Conservation (phyloP, 2,797 vertebrate species). For the Simalia tracyae region DNA sequence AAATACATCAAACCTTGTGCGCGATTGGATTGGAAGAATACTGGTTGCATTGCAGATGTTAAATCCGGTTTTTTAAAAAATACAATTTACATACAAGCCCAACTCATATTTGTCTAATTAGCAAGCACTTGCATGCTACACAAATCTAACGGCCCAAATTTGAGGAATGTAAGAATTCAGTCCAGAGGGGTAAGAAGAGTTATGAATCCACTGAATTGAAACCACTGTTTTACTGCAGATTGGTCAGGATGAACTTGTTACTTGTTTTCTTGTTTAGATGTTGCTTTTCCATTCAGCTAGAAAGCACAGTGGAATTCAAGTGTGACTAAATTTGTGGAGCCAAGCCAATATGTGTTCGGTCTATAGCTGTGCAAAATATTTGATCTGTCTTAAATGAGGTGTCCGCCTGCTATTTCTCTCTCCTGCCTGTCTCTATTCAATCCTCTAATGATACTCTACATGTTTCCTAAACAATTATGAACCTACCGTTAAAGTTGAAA, state of each 20-base stretch:
- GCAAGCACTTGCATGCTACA: not conserved
- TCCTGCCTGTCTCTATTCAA: constrained; percentile 4
- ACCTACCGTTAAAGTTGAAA: constrained; percentile 10
- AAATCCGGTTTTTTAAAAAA: too few species aligned
- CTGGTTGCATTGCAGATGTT: not conserved
- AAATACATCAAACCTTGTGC: not conserved
- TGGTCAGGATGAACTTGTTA: not conserved
- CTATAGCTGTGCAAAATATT: not conserved
- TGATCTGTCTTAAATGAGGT: not conserved
- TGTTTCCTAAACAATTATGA: constrained; percentile 16
- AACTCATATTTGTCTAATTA: not conserved
- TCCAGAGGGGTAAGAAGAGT: not conserved
- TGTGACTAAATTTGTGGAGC: not conserved
- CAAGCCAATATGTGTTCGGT: not conserved
- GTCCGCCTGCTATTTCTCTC: not conserved
- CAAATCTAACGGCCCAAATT: not conserved
- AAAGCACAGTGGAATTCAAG: not conserved
- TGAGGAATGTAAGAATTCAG: not conserved
- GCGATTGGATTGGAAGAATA: not conserved
- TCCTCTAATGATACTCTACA: not conserved
- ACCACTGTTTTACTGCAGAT: not conserved
- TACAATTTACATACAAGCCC: not conserved
- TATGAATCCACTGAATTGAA: not conserved
- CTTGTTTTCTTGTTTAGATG: not conserved
- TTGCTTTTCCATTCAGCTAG: not conserved